These are phyloP conservation scores for Plagiodera versicolora DNA, from an alignment of 2,888 invertebrate genomes.

Conservation along the genomic window DNA sequence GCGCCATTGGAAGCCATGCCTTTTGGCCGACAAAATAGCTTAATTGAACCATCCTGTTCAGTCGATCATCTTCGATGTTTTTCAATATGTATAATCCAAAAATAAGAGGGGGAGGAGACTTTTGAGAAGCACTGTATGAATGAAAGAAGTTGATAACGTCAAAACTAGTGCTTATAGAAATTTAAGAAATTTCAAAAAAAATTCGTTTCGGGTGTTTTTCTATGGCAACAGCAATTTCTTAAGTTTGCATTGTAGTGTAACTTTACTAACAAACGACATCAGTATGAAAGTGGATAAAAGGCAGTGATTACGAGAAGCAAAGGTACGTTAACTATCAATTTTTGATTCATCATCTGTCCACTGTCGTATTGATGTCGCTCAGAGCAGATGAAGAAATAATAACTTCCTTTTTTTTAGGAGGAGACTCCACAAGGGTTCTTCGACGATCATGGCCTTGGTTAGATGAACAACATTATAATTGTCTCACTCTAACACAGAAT, in stretches of 20 bases:
- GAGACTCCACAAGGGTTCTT: constrained; percentile 99
- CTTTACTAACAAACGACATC: constrained; percentile 20
- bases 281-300: constrained; percentile 44
- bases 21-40: no score
- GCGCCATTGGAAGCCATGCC: no score
- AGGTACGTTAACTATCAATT: constrained; percentile 32
- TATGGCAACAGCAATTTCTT: no score
- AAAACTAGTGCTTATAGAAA: no score
- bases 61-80: no score
- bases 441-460: constrained; percentile 97
- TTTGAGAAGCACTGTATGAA: no score
- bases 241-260: neutral
- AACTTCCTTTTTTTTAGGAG: constrained; percentile 80
- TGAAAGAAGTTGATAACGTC: no score
- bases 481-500: neutral
- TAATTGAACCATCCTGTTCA: no score
- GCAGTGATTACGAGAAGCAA: constrained; percentile 21
- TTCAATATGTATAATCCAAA: no score
- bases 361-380: constrained; percentile 46
- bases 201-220: no score
- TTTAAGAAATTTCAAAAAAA: no score
- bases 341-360: constrained; percentile 39
- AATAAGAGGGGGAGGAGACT: no score
- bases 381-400: constrained; percentile 26
- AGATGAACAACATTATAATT: constrained; percentile 47